Base-by-base conservation (phyloP, 30 jellyfish, hydroid and myxozoan genomes). In the Turritopsis rubra region DNA sequence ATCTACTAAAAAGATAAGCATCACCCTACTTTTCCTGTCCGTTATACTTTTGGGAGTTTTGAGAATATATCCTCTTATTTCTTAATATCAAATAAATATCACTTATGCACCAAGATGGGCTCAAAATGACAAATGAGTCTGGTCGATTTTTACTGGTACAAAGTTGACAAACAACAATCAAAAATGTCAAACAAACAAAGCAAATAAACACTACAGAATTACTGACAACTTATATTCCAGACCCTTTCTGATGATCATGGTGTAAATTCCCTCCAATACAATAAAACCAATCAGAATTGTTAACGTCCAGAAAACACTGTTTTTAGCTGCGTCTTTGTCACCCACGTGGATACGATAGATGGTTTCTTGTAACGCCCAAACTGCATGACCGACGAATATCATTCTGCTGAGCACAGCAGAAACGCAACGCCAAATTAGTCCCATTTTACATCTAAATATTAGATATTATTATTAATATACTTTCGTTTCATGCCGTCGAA, bases 151-250 rank as follows among this genome's bases (percentile, higher is more conserved):
- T 5, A 41, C 60, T 41, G 60, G 60, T 3, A 41, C 60, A 13
- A 41, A 41, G 60, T 41, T 41, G 60, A 41, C 60, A 41, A 41
- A 41, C 60, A 3, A 41, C 13, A 41, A 41, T 13, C 5, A 41
- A 41, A 41, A 41, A 41, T 41, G 5, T 13, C 13, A 13, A 19
- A 68, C 77, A 68, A n/a, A n/a, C 73, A 60, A 60, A n/a, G 30
- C 21, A 68, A 7, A 68, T 68, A 68, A 19, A 68, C 30, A 68
- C 9, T 41, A 68, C 77, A 68, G 31, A 68, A 7, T 27, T 23
- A 23, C 82, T 74, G 28, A 74, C 82, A 23, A 74, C 82, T 74
- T 74, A 74, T 74, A 74, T 29, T 74, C 82, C 65, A n/a, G 82
- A 22, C 82, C 82, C 82, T 74, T 74, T 29, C 82, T 74, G 24